Conservation (phyloP, 2,888 invertebrate genomes). For the Homarus gammarus region DNA sequence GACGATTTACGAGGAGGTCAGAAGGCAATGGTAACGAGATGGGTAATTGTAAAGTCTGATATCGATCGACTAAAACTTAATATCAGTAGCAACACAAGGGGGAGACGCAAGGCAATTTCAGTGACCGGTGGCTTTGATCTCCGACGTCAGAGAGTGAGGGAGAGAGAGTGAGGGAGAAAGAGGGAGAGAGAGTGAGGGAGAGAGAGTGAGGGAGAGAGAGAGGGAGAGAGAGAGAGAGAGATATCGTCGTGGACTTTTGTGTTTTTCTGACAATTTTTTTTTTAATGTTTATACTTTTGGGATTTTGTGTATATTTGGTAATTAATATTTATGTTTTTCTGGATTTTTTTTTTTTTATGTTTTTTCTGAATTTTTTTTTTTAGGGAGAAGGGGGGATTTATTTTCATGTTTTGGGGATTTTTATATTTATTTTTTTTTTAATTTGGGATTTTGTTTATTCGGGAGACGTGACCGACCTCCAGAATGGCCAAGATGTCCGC, state of each 20-base stretch:
- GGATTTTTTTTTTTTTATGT: too few relatives aligned
- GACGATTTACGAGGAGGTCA: not conserved
- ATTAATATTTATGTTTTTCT: too few relatives aligned
- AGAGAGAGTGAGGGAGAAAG: slow-evolving; percentile 7
- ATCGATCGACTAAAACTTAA: slow-evolving; percentile 63
- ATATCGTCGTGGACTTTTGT: not conserved
- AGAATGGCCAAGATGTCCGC: not conserved
- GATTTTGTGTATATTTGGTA: too few relatives aligned
- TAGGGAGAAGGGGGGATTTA: too few relatives aligned
- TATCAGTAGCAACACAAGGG: slow-evolving; percentile 59
- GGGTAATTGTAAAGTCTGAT: slow-evolving; percentile 34
- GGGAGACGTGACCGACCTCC: too few relatives aligned
- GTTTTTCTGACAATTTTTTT: too few relatives aligned
- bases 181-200: slow-evolving; percentile 1
- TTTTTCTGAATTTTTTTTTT: too few relatives aligned
- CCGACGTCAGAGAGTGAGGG: slow-evolving; percentile 35
- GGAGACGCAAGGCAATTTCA: slow-evolving; percentile 61
- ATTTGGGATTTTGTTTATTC: too few relatives aligned
- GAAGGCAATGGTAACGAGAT: slow-evolving; percentile 27
- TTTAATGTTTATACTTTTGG: too few relatives aligned
- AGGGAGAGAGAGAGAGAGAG: not conserved
- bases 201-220: not conserved
- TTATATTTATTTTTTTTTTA: too few relatives aligned
- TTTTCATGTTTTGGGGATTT: too few relatives aligned
- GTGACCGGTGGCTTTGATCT: slow-evolving; percentile 54